phyloP scores from a whole-genome alignment of 2,113 vertebrate genomes.

The Vimba vimba region DNA sequence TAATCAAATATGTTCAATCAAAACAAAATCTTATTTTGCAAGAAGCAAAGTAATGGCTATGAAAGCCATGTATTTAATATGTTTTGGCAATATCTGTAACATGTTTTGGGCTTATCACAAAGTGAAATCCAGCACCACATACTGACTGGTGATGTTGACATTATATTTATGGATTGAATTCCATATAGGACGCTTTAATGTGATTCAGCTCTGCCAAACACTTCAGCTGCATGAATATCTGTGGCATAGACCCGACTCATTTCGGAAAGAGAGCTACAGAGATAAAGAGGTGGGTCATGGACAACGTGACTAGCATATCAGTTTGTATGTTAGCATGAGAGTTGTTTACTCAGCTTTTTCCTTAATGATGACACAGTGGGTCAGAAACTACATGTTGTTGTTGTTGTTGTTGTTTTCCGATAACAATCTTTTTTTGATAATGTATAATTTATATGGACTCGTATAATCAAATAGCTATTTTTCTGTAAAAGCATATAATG shows the following conservation, averaged over 20 bases:
- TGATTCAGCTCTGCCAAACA: conserved; percentile 1
- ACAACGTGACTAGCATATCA: conserved; percentile 23
- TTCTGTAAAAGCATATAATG: background rate
- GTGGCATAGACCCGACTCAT: background rate
- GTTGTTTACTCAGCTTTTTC: conserved; percentile 28
- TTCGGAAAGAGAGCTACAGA: background rate
- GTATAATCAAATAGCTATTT: background rate
- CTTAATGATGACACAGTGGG: background rate
- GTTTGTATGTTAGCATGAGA: conserved; percentile 12
- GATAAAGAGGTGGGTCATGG: conserved; percentile 20
- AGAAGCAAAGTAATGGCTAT: background rate
- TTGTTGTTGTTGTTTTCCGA: background rate
- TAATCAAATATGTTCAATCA: conserved; percentile 1
- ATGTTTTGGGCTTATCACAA: background rate
- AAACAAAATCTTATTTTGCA: conserved; percentile 8
- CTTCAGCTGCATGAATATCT: background rate
- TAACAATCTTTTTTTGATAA: background rate
- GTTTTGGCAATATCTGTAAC: background rate
- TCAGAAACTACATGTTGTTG: background rate
- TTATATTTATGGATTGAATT: background rate
- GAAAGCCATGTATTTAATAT: background rate
- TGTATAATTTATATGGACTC: background rate
- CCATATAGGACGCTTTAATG: background rate
- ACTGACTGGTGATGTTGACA: background rate
- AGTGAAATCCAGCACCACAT: background rate